These are phyloP conservation scores for Drosophila serrata DNA, from an alignment of 1,140 invertebrate species.

Conservation along the genomic window DNA sequence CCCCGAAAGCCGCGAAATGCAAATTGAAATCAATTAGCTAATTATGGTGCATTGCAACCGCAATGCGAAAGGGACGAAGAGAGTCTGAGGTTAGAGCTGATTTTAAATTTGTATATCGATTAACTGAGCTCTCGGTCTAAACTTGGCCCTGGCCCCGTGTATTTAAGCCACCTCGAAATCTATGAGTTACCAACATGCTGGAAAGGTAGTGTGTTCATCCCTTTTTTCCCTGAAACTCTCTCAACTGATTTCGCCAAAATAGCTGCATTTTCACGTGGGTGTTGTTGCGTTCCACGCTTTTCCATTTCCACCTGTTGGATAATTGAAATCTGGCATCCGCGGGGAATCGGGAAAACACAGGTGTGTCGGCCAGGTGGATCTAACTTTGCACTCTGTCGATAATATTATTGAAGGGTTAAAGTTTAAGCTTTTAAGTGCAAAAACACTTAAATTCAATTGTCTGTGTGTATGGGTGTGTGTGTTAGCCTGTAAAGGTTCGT, in stretches of 20 bases:
- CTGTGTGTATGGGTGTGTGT: constrained; percentile 30
- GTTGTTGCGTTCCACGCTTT: constrained; percentile 8
- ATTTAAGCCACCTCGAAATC: constrained; percentile 7
- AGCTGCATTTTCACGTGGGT: constrained; percentile 31
- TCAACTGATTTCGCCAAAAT: constrained; percentile 47
- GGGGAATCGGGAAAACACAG: neutral
- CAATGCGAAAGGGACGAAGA: constrained; percentile 25
- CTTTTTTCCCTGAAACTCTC: neutral
- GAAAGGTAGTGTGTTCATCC: neutral
- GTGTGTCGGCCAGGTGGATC: constrained; percentile 37
- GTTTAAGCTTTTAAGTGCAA: constrained; percentile 82
- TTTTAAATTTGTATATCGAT: constrained; percentile 33
- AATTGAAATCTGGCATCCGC: constrained; percentile 54
- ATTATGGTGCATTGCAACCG: constrained; percentile 58
- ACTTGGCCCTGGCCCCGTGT: neutral
- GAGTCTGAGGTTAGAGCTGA: constrained; percentile 26
- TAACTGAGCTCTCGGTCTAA: constrained; percentile 4
- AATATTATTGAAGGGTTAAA: constrained; percentile 83
- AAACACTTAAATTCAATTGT: constrained; percentile 80
- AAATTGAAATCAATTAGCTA: constrained; percentile 80
- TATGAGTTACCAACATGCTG: constrained; percentile 5
- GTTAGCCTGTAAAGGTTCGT: constrained; percentile 45
- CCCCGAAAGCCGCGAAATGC: constrained; percentile 59
- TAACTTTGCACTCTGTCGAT: constrained; percentile 75
- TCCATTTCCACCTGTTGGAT: constrained; percentile 43